Evolutionary conservation across 2,888 invertebrate genomes (phyloP).

Genomic region (Saturnia pavonia): DNA sequence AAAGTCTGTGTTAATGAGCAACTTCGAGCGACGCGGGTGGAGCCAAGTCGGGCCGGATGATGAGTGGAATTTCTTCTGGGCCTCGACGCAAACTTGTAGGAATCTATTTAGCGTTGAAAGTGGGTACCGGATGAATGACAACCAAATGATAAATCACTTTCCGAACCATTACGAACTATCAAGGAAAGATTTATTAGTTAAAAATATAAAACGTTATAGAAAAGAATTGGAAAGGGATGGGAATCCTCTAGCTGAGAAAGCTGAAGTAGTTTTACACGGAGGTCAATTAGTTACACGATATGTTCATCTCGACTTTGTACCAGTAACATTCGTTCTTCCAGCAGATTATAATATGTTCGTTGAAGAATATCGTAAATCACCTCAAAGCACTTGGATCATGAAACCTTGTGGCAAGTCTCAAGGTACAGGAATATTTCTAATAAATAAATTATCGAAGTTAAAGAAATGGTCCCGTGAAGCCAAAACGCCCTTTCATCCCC

Average conservation of each 20-base stretch:
- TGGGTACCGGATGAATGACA: conserved; percentile 84
- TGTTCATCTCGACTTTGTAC: conserved; percentile 94
- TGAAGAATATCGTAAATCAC: conserved; percentile 96
- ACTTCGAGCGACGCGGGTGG: conserved; percentile 82
- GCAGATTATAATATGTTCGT: conserved; percentile 98
- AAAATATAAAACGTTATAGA: conserved; percentile 96
- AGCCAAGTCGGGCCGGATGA: conserved; percentile 91
- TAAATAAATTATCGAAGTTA: conserved; percentile 96
- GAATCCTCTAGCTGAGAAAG: conserved; percentile 91
- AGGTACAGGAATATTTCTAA: conserved; percentile 95
- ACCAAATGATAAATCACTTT: conserved; percentile 97
- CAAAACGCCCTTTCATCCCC: conserved; percentile 91
- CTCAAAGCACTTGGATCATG: conserved; percentile 98
- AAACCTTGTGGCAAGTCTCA: conserved; percentile 98
- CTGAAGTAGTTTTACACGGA: conserved; percentile 67
- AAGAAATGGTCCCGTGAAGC: conserved; percentile 95
- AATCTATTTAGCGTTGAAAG: conserved; percentile 87
- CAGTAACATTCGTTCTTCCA: conserved; percentile 95
- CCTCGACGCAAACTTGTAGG: conserved; percentile 93
- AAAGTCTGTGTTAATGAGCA: conserved; percentile 60
- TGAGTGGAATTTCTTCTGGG: conserved; percentile 98
- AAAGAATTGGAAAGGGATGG: conserved; percentile 96
- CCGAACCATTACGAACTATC: conserved; percentile 97
- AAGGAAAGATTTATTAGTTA: conserved; percentile 96
- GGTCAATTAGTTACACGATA: conserved; percentile 88